Evolutionary conservation across 1,140 invertebrate genomes (phyloP).

Genomic region (Ceratina australensis): DNA sequence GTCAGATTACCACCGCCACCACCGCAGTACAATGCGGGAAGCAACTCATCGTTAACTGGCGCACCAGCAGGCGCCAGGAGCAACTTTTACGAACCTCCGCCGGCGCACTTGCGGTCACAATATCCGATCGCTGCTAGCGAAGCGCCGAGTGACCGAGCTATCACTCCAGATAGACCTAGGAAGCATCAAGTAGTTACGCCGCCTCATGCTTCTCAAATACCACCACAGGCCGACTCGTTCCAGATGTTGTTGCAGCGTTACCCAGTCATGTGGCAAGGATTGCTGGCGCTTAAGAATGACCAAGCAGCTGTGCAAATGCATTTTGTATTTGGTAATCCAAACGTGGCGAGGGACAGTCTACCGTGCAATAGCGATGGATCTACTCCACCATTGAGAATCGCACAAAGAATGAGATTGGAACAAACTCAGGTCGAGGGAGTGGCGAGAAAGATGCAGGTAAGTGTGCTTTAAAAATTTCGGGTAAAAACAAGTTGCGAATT

Average conservation of each 20-base stretch:
- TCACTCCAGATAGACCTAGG: slow-evolving; percentile 80
- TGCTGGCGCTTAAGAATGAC: slow-evolving; percentile 96
- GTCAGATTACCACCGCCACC: slow-evolving; percentile 77
- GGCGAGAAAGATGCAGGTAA: slow-evolving; percentile 96
- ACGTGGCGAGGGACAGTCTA: slow-evolving; percentile 90
- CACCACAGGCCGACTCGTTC: slow-evolving; percentile 88
- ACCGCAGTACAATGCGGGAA: slow-evolving; percentile 71
- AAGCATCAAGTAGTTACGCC: slow-evolving; percentile 83
- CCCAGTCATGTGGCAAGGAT: slow-evolving; percentile 97
- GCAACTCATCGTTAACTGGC: slow-evolving; percentile 63
- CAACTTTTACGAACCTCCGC: slow-evolving; percentile 83
- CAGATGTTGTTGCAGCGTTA: slow-evolving; percentile 91
- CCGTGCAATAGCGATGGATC: slow-evolving; percentile 89
- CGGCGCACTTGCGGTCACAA: slow-evolving; percentile 81
- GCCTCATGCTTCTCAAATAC: slow-evolving; percentile 86
- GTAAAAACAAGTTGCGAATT: background rate
- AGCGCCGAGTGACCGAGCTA: slow-evolving; percentile 78
- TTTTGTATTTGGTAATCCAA: slow-evolving; percentile 95
- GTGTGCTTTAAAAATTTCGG: slow-evolving; percentile 48
- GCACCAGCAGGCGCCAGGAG: slow-evolving; percentile 68
- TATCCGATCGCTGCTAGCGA: slow-evolving; percentile 78
- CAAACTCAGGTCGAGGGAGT: slow-evolving; percentile 96
- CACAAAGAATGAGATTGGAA: slow-evolving; percentile 97
- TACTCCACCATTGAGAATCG: slow-evolving; percentile 92
- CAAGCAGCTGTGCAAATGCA: slow-evolving; percentile 98